phyloP scores from a whole-genome alignment of 37 sponge, comb jelly and placozoan species.

The Haliclona indistincta region DNA sequence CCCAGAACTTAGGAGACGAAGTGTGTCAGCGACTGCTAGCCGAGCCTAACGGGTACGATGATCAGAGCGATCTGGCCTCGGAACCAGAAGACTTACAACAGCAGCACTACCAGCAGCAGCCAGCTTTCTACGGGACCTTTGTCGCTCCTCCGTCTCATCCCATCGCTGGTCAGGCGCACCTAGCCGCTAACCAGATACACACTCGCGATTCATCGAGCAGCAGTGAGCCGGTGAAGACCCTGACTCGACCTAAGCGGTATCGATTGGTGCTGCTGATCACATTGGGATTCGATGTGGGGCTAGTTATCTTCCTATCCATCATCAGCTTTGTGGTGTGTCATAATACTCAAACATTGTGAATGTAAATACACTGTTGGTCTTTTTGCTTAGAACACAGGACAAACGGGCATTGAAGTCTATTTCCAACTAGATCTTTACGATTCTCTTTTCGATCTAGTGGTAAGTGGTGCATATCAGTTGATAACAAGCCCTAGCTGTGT shows the following conservation, averaged over 20 bases:
- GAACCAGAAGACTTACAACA: too few species aligned
- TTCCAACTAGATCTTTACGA: neutral
- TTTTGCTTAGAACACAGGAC: neutral
- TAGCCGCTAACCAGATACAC: too few species aligned
- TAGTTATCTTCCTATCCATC: conserved; percentile 50
- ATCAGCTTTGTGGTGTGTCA: conserved; percentile 1
- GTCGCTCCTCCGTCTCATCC: too few species aligned
- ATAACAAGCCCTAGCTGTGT: neutral
- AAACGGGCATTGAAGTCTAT: neutral
- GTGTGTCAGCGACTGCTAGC: too few species aligned
- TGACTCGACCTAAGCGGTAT: conserved; percentile 32
- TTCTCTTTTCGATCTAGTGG: conserved; percentile 32
- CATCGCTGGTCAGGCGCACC: too few species aligned
- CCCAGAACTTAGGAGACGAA: too few species aligned
- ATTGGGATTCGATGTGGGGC: conserved; percentile 33
- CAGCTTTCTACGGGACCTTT: too few species aligned
- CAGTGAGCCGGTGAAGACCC: too few species aligned
- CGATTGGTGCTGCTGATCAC: conserved; percentile 45
- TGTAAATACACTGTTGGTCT: neutral
- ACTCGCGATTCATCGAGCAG: too few species aligned
- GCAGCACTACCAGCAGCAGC: too few species aligned
- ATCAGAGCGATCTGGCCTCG: too few species aligned
- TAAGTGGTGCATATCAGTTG: neutral
- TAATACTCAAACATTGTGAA: neutral
- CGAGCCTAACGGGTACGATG: too few species aligned